Conservation (phyloP, 2,113 vertebrate genomes). For the Lophochroa leadbeateri region DNA sequence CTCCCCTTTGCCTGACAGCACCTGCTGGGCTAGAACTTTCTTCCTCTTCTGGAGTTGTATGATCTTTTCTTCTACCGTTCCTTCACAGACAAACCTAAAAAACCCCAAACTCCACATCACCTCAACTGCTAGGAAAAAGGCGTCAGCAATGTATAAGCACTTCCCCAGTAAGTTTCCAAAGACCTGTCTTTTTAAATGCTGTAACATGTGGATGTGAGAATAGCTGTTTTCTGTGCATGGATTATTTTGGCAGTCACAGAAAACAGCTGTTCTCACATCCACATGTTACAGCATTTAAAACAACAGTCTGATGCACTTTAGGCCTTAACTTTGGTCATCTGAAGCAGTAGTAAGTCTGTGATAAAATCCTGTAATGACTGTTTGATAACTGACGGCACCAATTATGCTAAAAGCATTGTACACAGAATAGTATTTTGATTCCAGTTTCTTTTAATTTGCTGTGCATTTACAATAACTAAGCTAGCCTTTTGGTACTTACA, state of each 20-base stretch:
- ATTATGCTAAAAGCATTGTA: not conserved
- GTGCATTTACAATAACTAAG: not conserved
- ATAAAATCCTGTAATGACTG: not conserved
- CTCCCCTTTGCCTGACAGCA: constrained; percentile 86
- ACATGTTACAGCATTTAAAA: not conserved
- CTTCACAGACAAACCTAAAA: constrained; percentile 90
- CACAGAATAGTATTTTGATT: not conserved
- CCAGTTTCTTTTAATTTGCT: not conserved
- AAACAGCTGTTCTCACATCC: not conserved
- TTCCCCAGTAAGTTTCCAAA: not conserved
- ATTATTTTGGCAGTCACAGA: not conserved
- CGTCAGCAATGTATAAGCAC: not conserved
- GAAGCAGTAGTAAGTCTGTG: not conserved
- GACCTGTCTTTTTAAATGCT: not conserved
- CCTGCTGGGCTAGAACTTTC: constrained; percentile 90
- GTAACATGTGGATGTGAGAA: no score
- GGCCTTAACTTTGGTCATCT: not conserved
- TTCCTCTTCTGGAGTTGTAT: constrained; percentile 87
- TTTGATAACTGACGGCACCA: not conserved
- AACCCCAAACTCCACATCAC: not conserved
- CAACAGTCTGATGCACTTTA: not conserved
- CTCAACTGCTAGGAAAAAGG: not conserved
- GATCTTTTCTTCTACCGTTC: constrained; percentile 95
- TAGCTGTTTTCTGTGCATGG: no score
- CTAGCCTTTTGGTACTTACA: not conserved